Evolutionary conservation across 2,797 vertebrate species (phyloP).

Genomic region (Lateolabrax maculatus): DNA sequence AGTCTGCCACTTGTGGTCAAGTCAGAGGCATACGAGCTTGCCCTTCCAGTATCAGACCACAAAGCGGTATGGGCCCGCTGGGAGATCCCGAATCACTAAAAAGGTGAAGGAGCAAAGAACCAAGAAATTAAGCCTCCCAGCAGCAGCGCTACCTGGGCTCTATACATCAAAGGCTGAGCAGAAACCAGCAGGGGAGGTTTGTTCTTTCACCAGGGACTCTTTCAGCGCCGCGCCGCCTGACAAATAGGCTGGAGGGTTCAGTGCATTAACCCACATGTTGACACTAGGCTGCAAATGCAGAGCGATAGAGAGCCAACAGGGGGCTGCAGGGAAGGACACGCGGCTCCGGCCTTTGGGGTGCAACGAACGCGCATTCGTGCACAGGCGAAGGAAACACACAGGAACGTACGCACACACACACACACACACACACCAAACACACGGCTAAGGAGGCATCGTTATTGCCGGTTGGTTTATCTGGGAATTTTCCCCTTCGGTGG

Average conservation of each 20-base stretch:
- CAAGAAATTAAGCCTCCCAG: conserved; percentile 74
- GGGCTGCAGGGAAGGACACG: conserved; percentile 54
- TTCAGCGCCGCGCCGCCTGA: conserved; percentile 55
- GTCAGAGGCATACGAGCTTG: conserved; percentile 19
- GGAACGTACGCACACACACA: neutral
- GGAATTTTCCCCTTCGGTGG: neutral
- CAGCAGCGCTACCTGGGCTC: conserved; percentile 67
- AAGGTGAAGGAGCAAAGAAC: conserved; percentile 73
- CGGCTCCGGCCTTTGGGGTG: conserved; percentile 34
- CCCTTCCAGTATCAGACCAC: conserved; percentile 33
- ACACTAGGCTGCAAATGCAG: conserved; percentile 44
- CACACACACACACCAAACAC: neutral
- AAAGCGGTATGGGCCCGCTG: conserved; percentile 39
- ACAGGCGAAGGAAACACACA: conserved; percentile 17
- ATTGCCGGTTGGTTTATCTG: conserved; percentile 25
- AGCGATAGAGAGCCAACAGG: conserved; percentile 24
- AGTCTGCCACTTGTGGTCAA: conserved; percentile 10
- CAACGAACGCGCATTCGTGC: conserved; percentile 34
- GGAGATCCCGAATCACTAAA: conserved; percentile 52
- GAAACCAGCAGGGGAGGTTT: conserved; percentile 49
- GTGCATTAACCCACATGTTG: conserved; percentile 74
- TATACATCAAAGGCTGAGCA: conserved; percentile 68
- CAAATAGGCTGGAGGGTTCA: conserved; percentile 65
- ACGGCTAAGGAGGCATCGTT: neutral
- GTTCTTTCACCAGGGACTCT: conserved; percentile 54